Base-by-base conservation (phyloP, 2,888 invertebrate genomes). In the Geotrupes spiniger region DNA sequence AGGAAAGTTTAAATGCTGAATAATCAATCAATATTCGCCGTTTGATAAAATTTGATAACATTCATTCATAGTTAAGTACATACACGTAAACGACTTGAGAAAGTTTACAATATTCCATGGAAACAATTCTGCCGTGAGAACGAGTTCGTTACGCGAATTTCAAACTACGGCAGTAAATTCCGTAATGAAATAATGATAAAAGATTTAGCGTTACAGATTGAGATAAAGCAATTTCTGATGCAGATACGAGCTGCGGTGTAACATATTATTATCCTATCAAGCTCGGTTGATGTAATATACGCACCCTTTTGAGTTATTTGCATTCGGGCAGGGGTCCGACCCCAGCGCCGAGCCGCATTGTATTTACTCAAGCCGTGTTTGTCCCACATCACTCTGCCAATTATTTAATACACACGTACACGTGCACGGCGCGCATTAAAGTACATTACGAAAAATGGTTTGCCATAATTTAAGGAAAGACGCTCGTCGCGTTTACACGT, bases 201-300 rank as follows among this genome's bases (percentile, higher is more conserved):
- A 33, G 14, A 33, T 33, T 33, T 12, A 33, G 33, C 33, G 33
- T 14, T 33, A 33, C 33, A 33, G 33, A 33, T 33, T 33, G 54
- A 61, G 66, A 66, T 65, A 66, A 63, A 65, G 63, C 62, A 65
- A 66, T 63, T 62, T 62, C 60, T 50, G 64, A 64, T 64, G 59
- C 57, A 57, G 62, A 63, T 56, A 61, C 58, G 59, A 61, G 61
- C 58, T 58, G 63, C 58, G 63, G 64, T 59, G 62, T 62, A 65
- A 66, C 68, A 64, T 65, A 65, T 66, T 65, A 68, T 68, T 68
- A 66, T 68, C 63, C 61, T 62, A 68, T 68, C 65, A 63, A 64
- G 58, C 57, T 50, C 55, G 58, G 62, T 62, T 61, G 64, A 59
- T 59, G 63, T 58, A 60, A 57, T 59, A 52, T 58, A 60, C 58